A percentile compares a stretch with the other conserved stretches of the same genome.
phyloP scores from a whole-genome alignment of 2,888 invertebrate species.

The Dugesia japonica region DNA sequence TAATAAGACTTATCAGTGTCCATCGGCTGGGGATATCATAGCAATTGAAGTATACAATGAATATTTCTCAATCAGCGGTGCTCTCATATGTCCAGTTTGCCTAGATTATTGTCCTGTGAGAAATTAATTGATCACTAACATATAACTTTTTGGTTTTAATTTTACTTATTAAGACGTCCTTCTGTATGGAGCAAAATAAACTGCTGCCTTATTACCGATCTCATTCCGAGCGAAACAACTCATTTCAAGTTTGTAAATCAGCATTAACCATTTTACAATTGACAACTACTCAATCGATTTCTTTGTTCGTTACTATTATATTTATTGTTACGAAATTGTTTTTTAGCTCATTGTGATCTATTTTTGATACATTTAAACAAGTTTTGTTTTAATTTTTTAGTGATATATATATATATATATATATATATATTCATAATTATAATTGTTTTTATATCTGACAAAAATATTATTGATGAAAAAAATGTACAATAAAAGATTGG shows the following conservation, averaged over 20 bases:
- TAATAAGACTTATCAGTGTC: background rate
- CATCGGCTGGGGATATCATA: background rate
- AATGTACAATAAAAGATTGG: too few species aligned
- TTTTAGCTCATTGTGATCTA: background rate
- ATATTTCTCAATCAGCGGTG: background rate
- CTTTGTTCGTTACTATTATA: background rate
- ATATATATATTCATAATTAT: too few species aligned
- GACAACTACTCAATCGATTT: background rate
- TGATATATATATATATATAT: too few species aligned
- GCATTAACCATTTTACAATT: background rate
- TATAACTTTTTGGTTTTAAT: background rate
- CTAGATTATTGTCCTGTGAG: background rate
- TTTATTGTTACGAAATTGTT: background rate
- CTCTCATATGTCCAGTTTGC: slow-evolving; percentile 14
- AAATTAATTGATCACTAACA: background rate
- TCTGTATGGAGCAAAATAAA: background rate
- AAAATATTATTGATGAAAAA: too few species aligned
- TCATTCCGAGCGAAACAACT: background rate
- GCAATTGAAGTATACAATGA: background rate
- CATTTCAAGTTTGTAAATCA: background rate
- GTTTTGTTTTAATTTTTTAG: too few species aligned
- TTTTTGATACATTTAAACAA: background rate
- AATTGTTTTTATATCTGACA: too few species aligned
- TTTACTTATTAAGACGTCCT: background rate
- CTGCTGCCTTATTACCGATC: background rate